phyloP scores from a whole-genome alignment of 2,113 vertebrate species.

The Calyptomena viridis region DNA sequence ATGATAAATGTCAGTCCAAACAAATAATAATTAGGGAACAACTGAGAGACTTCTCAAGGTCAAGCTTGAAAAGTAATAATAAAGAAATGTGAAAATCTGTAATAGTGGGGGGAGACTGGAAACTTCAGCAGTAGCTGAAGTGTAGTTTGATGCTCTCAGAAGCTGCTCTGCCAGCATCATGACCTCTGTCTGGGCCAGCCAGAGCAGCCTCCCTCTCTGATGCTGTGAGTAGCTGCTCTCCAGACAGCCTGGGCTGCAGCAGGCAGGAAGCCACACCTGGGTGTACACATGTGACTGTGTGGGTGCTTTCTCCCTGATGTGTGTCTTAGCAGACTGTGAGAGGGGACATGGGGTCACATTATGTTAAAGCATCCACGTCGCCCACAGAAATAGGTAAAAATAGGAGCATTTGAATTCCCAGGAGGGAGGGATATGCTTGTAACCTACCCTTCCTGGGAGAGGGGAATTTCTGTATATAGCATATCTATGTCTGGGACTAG shows the following conservation, averaged over 20 bases:
- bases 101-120: background rate
- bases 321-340: background rate
- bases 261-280: background rate
- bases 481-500: background rate
- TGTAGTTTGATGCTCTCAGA: background rate
- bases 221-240: background rate
- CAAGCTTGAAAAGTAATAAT: background rate
- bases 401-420: background rate
- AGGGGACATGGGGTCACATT: background rate
- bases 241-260: too few relatives aligned
- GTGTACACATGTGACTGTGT: fast-evolving
- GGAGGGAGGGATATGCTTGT: background rate
- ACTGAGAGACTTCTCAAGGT: background rate
- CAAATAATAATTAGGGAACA: background rate
- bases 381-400: background rate
- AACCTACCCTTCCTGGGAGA: background rate
- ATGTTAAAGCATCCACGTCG: background rate
- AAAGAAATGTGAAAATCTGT: background rate
- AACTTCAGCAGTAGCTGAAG: background rate
- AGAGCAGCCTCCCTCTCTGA: background rate
- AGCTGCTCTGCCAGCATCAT: background rate
- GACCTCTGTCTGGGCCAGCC: background rate
- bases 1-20: background rate
- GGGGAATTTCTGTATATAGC: background rate
- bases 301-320: background rate